These are phyloP conservation scores for Microtus oregoni DNA, from an alignment of 2,113 vertebrate species.

Conservation along the genomic window DNA sequence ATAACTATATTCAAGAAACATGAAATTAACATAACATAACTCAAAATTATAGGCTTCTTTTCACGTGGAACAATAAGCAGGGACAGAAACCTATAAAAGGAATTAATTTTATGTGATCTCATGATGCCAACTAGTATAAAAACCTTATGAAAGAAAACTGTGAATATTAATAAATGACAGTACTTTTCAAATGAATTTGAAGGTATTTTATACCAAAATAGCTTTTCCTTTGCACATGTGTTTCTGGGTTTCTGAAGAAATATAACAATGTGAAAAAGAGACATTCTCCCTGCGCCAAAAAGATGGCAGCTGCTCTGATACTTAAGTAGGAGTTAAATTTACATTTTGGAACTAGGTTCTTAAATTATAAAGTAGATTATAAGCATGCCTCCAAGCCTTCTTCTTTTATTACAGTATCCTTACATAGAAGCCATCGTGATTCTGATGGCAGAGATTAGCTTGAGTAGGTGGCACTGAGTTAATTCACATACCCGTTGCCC, in stretches of 20 bases:
- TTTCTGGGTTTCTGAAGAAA: constrained; percentile 39
- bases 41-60: neutral
- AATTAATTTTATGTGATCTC: neutral
- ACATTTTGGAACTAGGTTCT: constrained; percentile 59
- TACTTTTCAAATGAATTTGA: neutral
- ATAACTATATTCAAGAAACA: neutral
- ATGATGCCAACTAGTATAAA: neutral
- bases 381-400: constrained; percentile 63
- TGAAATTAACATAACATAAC: neutral
- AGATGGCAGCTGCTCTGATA: constrained; percentile 12
- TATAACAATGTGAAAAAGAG: neutral
- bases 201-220: constrained; percentile 28
- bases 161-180: neutral
- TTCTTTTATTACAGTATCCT: constrained; percentile 71
- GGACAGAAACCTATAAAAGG: neutral
- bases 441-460: constrained; percentile 79
- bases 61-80: neutral
- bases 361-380: constrained; percentile 68
- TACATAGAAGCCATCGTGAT: constrained; percentile 76
- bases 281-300: neutral
- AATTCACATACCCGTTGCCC: constrained; percentile 82
- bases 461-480: constrained; percentile 82
- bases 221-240: neutral
- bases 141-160: neutral
- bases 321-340: constrained; percentile 72